Evolutionary conservation across 2,113 vertebrate genomes (phyloP).

Genomic region (Lepus americanus): DNA sequence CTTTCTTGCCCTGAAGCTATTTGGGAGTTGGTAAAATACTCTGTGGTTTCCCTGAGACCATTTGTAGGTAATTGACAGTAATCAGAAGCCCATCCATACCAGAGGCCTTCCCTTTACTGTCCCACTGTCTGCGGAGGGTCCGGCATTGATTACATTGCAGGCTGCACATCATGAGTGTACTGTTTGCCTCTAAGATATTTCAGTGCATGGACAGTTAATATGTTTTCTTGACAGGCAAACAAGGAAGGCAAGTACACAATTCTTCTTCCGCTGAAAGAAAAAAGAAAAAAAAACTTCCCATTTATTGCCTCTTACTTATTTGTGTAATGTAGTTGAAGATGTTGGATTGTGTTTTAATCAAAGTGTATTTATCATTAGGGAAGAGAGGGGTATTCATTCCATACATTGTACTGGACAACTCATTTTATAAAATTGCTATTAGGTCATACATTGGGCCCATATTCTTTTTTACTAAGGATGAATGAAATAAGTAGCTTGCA

Average conservation of each 20-base stretch:
- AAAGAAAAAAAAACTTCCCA: neutral
- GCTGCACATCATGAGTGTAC: neutral
- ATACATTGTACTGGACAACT: neutral
- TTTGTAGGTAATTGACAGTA: neutral
- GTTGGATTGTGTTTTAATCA: slow-evolving; percentile 65
- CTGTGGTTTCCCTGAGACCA: neutral
- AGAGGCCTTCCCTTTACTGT: neutral
- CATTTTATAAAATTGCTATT: slow-evolving; percentile 25
- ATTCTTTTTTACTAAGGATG: slow-evolving; percentile 3
- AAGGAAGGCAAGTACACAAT: neutral
- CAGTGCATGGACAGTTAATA: slow-evolving; percentile 14
- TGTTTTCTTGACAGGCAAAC: slow-evolving; percentile 54
- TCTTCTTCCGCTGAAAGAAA: slow-evolving; percentile 42
- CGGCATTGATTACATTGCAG: neutral
- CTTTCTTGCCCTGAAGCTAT: slow-evolving; percentile 41
- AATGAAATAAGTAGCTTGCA: neutral
- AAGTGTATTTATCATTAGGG: slow-evolving; percentile 30
- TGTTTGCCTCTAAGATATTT: slow-evolving; percentile 45
- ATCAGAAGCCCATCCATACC: neutral
- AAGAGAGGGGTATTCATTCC: neutral
- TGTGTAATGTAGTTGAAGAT: slow-evolving; percentile 40
- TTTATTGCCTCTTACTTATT: slow-evolving; percentile 64
- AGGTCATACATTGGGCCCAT: neutral
- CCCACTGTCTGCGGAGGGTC: neutral
- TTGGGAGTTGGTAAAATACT: neutral